Evolutionary conservation across 2,888 invertebrate species (phyloP).

Genomic region (Drosophila leonis): DNA sequence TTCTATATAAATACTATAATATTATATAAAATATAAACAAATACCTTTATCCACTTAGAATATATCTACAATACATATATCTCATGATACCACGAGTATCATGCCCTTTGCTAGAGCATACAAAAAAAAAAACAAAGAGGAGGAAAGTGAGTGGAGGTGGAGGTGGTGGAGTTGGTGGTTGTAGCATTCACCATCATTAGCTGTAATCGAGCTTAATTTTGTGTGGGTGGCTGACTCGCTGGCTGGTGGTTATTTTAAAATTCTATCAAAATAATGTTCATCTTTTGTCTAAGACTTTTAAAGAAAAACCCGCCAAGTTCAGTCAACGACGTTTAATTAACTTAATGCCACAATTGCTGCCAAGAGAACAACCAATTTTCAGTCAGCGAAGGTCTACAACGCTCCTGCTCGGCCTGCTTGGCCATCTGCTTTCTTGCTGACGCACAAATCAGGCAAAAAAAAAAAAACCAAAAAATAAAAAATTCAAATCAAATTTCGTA

Average conservation of each 20-base stretch:
- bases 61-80: not conserved
- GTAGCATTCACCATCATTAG: conserved; percentile 1
- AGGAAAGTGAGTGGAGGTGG: not conserved
- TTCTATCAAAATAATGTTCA: conserved; percentile 48
- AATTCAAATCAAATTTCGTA: conserved; percentile 69
- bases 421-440: conserved; percentile 64
- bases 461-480: conserved; percentile 12
- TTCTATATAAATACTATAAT: too few relatives aligned
- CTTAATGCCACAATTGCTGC: conserved; percentile 18
- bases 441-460: conserved; percentile 41
- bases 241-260: conserved; percentile 40
- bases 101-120: not conserved
- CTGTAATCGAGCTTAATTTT: conserved; percentile 10
- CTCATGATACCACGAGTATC: not conserved
- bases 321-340: conserved; percentile 49
- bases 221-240: conserved; percentile 1
- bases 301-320: conserved; percentile 33
- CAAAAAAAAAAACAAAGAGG: too few relatives aligned
- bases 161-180: fast-evolving
- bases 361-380: conserved; percentile 9
- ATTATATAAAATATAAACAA: too few relatives aligned
- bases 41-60: too few relatives aligned
- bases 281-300: conserved; percentile 27
- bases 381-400: not conserved
- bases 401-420: not conserved